Percentiles rank a stretch among this genome's conserved stretches.
Evolutionary conservation across 2,888 invertebrate genomes (phyloP).

Genomic region (Macaria notata): DNA sequence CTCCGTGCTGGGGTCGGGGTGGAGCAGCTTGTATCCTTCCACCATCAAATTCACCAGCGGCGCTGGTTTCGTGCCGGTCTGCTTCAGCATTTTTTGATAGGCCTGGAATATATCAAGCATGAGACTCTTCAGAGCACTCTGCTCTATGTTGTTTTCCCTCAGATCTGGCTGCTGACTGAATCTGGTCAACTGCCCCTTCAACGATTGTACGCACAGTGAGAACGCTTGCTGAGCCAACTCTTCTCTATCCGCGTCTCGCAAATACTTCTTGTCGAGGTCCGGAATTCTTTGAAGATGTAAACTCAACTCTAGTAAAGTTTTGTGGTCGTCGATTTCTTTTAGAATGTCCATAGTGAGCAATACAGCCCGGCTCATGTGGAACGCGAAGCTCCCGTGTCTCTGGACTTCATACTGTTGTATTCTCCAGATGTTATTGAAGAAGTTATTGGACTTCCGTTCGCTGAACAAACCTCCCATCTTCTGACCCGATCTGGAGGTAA

Average conservation of each 20-base stretch:
- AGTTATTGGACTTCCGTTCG: constrained; percentile 92
- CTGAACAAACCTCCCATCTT: constrained; percentile 91
- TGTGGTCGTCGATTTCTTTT: constrained; percentile 89
- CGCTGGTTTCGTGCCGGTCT: constrained; percentile 69
- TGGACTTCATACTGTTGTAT: constrained; percentile 95
- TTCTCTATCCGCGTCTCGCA: constrained; percentile 92
- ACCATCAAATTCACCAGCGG: constrained; percentile 84
- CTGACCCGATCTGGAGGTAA: constrained; percentile 84
- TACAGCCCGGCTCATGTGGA: constrained; percentile 94
- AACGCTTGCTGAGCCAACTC: constrained; percentile 91
- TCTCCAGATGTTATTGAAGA: constrained; percentile 97
- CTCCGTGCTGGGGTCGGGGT: constrained; percentile 83
- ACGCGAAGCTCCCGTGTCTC: constrained; percentile 94
- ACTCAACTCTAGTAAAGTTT: constrained; percentile 89
- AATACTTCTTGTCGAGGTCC: constrained; percentile 93
- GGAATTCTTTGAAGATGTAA: constrained; percentile 90
- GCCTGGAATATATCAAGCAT: constrained; percentile 84
- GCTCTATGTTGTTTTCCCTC: constrained; percentile 71
- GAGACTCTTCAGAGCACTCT: constrained; percentile 73
- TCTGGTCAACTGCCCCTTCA: constrained; percentile 84
- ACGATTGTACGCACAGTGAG: constrained; percentile 86
- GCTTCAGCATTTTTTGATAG: constrained; percentile 86
- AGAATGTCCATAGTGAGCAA: constrained; percentile 91
- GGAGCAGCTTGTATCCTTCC: constrained; percentile 87
- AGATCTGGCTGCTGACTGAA: constrained; percentile 74